Conservation (phyloP, 2,113 vertebrate species). For the Bostrychus sinensis region DNA sequence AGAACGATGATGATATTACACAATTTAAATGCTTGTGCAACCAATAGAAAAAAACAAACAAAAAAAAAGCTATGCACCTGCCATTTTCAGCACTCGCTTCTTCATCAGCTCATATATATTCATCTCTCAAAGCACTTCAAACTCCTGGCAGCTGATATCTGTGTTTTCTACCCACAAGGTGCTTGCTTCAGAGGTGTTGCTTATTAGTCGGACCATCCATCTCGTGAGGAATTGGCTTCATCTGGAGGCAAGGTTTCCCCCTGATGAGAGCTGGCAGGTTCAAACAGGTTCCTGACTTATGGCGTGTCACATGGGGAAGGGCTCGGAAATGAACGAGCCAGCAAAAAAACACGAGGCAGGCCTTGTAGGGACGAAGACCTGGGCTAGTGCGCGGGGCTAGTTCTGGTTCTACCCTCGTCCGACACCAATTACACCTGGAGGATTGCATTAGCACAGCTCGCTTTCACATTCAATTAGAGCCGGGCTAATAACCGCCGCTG, state of each 20-base stretch:
- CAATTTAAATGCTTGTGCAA: too few relatives aligned
- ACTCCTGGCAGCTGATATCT: slow-evolving; percentile 9
- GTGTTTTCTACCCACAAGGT: slow-evolving; percentile 18
- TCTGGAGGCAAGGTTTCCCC: slow-evolving; percentile 20
- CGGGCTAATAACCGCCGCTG: slow-evolving; percentile 65
- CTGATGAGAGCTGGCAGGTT: slow-evolving; percentile 15
- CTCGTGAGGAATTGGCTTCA: slow-evolving; percentile 20
- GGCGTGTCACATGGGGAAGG: slow-evolving; percentile 14
- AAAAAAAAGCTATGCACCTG: not conserved
- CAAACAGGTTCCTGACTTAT: slow-evolving; percentile 16
- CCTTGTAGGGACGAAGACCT: slow-evolving; percentile 12
- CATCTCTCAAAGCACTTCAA: not conserved
- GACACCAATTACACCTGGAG: slow-evolving; percentile 74
- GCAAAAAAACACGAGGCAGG: slow-evolving; percentile 1
- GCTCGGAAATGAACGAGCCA: slow-evolving; percentile 25
- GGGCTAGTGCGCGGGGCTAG: slow-evolving; percentile 11
- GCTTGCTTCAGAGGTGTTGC: slow-evolving; percentile 18
- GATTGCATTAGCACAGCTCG: slow-evolving; percentile 65
- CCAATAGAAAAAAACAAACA: not conserved
- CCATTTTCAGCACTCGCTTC: not conserved
- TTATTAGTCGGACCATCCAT: slow-evolving; percentile 37
- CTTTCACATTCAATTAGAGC: slow-evolving; percentile 76
- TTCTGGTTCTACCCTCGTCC: slow-evolving; percentile 38
- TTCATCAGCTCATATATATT: slow-evolving; percentile 13
- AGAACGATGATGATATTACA: too few relatives aligned